Base-by-base conservation (phyloP, 2,888 invertebrate genomes). In the Cheilosia vulpina region DNA sequence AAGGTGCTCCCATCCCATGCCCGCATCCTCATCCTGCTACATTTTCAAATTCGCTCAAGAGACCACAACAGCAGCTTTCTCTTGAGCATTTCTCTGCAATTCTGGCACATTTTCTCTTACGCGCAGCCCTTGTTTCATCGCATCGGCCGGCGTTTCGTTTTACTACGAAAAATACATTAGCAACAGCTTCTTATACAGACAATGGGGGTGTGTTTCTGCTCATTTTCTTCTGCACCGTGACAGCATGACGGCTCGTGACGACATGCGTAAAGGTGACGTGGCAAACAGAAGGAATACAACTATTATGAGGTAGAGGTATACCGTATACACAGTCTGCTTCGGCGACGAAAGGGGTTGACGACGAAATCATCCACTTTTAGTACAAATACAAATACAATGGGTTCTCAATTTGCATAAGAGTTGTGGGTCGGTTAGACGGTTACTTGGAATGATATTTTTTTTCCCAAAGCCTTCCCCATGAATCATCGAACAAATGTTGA, bases 211-310 rank as follows among this genome's bases (percentile, higher is more conserved):
- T 85, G 80, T 81, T 72, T 68, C 47, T 7, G 27, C 57, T 65
- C 60, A 57, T 71, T 52, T 57, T 63, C 69, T 69, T 57, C 41
- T n/a, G 52, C 60, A 52, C 72, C 38, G 50, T 85, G 81, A 77
- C 66, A 72, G 52, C 63, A 34, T 38, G 68, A 80, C 45, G 13
- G 24, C 9, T 58, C 47, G 47, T 84, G 69, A 81, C 76, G 81
- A 85, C 85, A 85, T 81, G 85, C 85, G 85, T 81, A 85, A 69
- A 85, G 57, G 60, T 85, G 85, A 80, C 80, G 80, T 68, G 75
- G 17, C 63, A 58, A 52, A 21, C 31, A 55, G n/a, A 73, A 55
- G 34, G 15, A 78, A 58, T 83, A 68, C 78, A 73, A 73, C 41
- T 77, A 41, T 38, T n/a, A 24, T 15, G 65, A 24, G 31, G n/a